phyloP scores from a whole-genome alignment of 1,140 invertebrate species.

The Monochamus saltuarius region DNA sequence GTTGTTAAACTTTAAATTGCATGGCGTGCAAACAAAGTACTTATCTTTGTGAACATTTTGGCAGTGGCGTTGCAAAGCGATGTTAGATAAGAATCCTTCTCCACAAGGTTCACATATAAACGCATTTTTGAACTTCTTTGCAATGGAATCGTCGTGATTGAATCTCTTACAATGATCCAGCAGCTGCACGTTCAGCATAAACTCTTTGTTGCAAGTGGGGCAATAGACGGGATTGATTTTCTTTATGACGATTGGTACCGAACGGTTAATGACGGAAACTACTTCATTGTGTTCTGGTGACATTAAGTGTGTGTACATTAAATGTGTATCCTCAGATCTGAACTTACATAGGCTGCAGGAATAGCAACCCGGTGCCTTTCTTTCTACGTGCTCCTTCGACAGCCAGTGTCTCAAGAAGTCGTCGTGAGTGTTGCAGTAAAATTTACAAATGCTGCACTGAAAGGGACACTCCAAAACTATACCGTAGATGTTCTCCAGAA shows the following conservation, averaged over 20 bases:
- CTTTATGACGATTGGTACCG: conserved; percentile 76
- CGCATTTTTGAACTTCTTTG: conserved; percentile 18
- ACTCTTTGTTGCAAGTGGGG: conserved; percentile 61
- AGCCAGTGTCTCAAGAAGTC: conserved; percentile 75
- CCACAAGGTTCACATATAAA: conserved; percentile 59
- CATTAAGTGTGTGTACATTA: conserved; percentile 70
- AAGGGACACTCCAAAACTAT: conserved; percentile 79
- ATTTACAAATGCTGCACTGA: conserved; percentile 79
- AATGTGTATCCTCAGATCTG: conserved; percentile 63
- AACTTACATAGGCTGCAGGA: conserved; percentile 77
- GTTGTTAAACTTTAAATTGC: conserved; percentile 63
- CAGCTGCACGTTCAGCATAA: conserved; percentile 71
- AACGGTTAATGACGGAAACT: conserved; percentile 71
- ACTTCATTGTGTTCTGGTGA: conserved; percentile 69
- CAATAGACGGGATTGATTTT: conserved; percentile 66
- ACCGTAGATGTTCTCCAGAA: conserved; percentile 74
- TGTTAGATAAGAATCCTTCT: conserved; percentile 59
- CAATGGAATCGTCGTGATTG: conserved; percentile 51
- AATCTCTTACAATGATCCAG: conserved; percentile 61
- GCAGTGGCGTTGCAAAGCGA: conserved; percentile 68
- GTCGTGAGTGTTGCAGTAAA: conserved; percentile 77
- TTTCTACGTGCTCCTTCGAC: conserved; percentile 62
- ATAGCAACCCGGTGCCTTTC: conserved; percentile 58
- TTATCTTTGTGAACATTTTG: conserved; percentile 57
- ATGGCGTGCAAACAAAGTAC: conserved; percentile 68